Evolutionary conservation across 2,797 vertebrate genomes (phyloP).

Genomic region (Psittacula echo): DNA sequence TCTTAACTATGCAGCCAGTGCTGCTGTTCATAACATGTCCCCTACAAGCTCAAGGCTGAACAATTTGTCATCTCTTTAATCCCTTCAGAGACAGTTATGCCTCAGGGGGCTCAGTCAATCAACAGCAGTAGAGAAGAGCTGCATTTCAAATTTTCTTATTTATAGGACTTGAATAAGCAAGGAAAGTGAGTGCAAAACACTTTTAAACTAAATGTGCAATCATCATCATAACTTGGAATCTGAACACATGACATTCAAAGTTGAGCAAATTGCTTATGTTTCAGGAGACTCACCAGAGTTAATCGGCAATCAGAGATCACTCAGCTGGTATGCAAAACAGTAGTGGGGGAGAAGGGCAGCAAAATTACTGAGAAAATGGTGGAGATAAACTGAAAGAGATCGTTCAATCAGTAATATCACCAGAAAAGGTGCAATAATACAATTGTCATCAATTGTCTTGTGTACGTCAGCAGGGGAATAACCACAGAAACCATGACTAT

Average conservation of each 20-base stretch:
- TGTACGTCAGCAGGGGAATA: conserved; percentile 14
- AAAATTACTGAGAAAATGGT: conserved; percentile 12
- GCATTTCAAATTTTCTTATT: conserved; percentile 59
- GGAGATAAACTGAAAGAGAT: neutral
- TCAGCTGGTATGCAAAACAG: conserved; percentile 28
- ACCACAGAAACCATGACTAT: neutral
- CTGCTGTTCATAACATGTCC: neutral
- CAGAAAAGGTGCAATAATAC: conserved; percentile 4
- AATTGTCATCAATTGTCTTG: conserved; percentile 1
- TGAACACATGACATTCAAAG: conserved; percentile 34
- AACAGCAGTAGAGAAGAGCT: conserved; percentile 25
- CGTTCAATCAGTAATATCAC: neutral
- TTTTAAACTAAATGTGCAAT: conserved; percentile 45
- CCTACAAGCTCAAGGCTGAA: neutral
- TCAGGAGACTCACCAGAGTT: conserved; percentile 15
- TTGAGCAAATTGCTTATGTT: conserved; percentile 52
- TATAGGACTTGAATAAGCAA: conserved; percentile 57
- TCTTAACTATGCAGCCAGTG: neutral
- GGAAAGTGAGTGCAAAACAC: conserved; percentile 43
- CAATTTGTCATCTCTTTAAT: conserved; percentile 19
- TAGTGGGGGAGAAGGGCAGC: neutral
- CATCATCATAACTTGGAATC: conserved; percentile 52
- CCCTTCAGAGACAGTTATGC: conserved; percentile 13
- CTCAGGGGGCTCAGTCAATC: conserved; percentile 55
- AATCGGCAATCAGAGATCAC: conserved; percentile 1